Conservation (phyloP, 2,113 vertebrate species). For the Tursiops truncatus region DNA sequence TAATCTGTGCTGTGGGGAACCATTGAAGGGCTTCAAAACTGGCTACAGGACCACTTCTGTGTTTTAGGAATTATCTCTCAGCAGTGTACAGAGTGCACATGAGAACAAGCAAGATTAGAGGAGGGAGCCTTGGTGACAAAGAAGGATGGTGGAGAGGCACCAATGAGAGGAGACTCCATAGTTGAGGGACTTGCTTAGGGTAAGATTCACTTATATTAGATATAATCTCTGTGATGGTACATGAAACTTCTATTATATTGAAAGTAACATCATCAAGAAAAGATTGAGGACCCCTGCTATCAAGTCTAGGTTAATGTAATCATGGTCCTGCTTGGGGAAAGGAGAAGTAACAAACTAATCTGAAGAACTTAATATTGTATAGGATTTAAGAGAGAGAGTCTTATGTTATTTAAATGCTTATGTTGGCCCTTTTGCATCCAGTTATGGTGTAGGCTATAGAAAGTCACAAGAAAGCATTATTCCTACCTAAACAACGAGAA, state of each 20-base stretch:
- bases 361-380: neutral
- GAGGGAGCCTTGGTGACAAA: neutral
- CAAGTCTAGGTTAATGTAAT: neutral
- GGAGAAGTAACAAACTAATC: neutral
- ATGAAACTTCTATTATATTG: neutral
- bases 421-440: neutral
- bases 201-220: neutral
- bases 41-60: neutral
- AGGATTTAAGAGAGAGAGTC: neutral
- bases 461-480: neutral
- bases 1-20: neutral
- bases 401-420: neutral
- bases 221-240: neutral
- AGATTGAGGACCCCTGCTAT: neutral
- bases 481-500: neutral
- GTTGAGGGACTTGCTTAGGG: neutral
- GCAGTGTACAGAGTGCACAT: neutral
- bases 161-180: neutral
- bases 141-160: neutral
- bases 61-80: neutral
- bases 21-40: neutral
- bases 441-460: neutral
- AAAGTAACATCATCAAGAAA: neutral
- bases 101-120: neutral
- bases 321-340: neutral